Percentiles rank a stretch among this genome's conserved stretches.
phyloP scores from a whole-genome alignment of 2,888 invertebrate species.

The Lobophora halterata region DNA sequence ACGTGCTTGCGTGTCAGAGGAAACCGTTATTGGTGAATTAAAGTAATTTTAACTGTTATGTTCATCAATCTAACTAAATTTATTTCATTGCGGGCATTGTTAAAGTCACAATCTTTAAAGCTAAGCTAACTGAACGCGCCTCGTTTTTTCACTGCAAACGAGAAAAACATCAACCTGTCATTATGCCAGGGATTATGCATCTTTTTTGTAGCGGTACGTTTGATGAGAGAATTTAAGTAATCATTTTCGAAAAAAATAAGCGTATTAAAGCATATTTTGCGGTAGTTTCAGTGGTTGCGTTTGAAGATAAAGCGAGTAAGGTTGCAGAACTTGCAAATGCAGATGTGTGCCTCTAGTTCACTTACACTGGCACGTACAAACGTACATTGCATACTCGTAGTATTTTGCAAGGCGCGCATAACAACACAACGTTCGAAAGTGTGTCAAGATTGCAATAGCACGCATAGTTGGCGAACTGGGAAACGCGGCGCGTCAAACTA shows the following conservation, averaged over 20 bases:
- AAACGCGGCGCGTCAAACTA: conserved; percentile 39
- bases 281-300: conserved; percentile 19
- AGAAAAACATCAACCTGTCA: conserved; percentile 28
- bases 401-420: conserved; percentile 72
- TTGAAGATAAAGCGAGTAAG: conserved; percentile 33
- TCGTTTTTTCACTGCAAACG: conserved; percentile 29
- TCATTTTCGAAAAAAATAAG: conserved; percentile 28
- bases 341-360: conserved; percentile 27
- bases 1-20: conserved; percentile 22
- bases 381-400: conserved; percentile 53
- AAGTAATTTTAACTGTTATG: neutral
- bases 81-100: too few species aligned
- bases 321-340: conserved; percentile 27
- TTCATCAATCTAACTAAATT: too few species aligned
- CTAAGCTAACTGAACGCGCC: conserved; percentile 42
- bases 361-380: conserved; percentile 46
- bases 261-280: conserved; percentile 21
- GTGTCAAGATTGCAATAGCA: conserved; percentile 75
- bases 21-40: conserved; percentile 19
- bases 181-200: conserved; percentile 22
- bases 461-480: conserved; percentile 59
- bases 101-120: too few species aligned
- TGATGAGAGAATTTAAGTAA: conserved; percentile 24
- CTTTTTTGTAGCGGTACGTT: conserved; percentile 22
- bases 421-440: conserved; percentile 76